phyloP scores from a whole-genome alignment of 1,140 invertebrate genomes.

The Zeugodacus cucurbitae region DNA sequence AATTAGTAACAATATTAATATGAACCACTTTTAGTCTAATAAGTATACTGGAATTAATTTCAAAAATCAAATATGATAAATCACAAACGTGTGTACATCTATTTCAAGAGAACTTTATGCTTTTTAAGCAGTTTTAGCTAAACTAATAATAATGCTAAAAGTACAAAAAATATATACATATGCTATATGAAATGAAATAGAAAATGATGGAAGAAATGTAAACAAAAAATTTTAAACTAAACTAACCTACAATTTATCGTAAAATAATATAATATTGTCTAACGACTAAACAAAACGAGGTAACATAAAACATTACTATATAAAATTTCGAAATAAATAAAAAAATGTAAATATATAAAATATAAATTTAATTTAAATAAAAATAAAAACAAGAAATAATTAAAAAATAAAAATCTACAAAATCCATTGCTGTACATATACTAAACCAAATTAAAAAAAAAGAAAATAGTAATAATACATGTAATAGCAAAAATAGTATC shows the following conservation, averaged over 20 bases:
- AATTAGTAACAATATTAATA: too few species aligned
- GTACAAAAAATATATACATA: not conserved
- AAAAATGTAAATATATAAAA: not conserved
- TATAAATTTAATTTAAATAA: not conserved
- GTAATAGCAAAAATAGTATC: not conserved
- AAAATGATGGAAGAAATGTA: too few species aligned
- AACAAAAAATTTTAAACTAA: not conserved
- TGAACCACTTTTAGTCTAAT: too few species aligned
- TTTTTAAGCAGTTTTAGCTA: not conserved
- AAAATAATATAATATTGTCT: too few species aligned
- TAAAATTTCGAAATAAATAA: too few species aligned
- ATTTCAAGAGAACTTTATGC: not conserved
- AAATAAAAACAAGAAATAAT: too few species aligned
- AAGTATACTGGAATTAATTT: too few species aligned
- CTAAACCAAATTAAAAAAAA: not conserved
- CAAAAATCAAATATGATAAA: too few species aligned
- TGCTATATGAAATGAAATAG: not conserved
- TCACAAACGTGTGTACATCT: not conserved
- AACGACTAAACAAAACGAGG: too few species aligned
- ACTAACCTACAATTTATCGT: not conserved
- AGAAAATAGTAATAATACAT: not conserved
- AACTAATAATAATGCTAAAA: not conserved
- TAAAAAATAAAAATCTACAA: not conserved
- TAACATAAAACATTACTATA: too few species aligned
- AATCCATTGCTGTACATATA: not conserved